phyloP scores from a whole-genome alignment of 2,797 vertebrate species.

The Crenichthys baileyi region DNA sequence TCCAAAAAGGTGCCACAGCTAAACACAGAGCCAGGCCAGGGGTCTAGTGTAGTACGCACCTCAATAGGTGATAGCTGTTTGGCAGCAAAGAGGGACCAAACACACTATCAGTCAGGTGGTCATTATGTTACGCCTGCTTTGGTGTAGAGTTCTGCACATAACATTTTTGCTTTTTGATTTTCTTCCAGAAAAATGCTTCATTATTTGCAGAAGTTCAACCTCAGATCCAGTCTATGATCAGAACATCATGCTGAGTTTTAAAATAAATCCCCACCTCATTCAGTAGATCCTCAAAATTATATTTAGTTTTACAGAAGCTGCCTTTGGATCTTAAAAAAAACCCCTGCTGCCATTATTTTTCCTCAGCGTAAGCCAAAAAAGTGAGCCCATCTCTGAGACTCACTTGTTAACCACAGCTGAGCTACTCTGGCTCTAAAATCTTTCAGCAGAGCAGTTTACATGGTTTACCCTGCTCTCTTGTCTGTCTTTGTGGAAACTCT shows the following conservation, averaged over 20 bases:
- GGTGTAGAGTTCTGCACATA: not conserved
- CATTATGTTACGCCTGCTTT: not conserved
- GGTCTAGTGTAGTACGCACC: not conserved
- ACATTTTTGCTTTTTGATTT: not conserved
- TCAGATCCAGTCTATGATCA: constrained; percentile 24
- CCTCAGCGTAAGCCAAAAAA: constrained; percentile 27
- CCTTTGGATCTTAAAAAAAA: constrained; percentile 33
- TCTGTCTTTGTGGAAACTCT: constrained; percentile 33
- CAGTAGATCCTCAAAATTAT: not conserved
- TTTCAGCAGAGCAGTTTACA: constrained; percentile 37
- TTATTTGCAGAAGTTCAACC: not conserved
- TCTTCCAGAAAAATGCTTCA: not conserved
- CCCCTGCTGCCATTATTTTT: constrained; percentile 42
- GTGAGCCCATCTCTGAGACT: constrained; percentile 33
- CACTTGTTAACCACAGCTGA: constrained; percentile 47
- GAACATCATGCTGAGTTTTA: not conserved
- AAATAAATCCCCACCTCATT: not conserved
- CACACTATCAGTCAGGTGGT: not conserved
- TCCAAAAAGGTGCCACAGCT: too few species aligned
- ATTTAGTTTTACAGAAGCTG: constrained; percentile 22
- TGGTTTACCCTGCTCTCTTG: not conserved
- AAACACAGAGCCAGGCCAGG: too few species aligned
- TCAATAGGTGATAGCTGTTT: not conserved
- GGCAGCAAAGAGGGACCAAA: not conserved
- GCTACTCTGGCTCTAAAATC: constrained; percentile 40